Evolutionary conservation across 2,888 invertebrate species (phyloP).

Genomic region (Plebejus anna): DNA sequence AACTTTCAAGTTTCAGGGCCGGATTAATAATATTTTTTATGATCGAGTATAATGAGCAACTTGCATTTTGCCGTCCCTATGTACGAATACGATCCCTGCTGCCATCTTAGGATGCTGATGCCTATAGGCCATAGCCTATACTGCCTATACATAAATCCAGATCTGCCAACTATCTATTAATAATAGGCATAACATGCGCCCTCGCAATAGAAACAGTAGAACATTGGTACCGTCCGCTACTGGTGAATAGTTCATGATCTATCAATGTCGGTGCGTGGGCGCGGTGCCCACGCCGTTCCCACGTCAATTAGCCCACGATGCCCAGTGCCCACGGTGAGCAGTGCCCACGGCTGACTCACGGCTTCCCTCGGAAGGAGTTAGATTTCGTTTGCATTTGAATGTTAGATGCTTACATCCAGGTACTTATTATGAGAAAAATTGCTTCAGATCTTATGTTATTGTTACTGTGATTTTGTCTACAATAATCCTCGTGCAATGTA

Average conservation of each 20-base stretch:
- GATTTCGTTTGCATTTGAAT: neutral
- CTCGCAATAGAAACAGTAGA: neutral
- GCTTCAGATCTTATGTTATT: too few species aligned
- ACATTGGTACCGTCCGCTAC: neutral
- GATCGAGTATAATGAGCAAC: too few species aligned
- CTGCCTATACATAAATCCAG: too few species aligned
- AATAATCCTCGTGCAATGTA: too few species aligned
- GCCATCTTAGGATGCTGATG: too few species aligned
- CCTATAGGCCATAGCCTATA: too few species aligned
- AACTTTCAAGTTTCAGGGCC: neutral
- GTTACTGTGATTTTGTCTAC: too few species aligned
- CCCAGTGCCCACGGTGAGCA: conserved; percentile 37
- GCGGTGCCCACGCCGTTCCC: conserved; percentile 51
- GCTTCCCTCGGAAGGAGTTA: conserved; percentile 30
- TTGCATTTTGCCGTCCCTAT: too few species aligned
- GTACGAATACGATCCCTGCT: too few species aligned
- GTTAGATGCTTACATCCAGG: neutral
- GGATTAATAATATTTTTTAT: too few species aligned
- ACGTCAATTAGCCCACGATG: conserved; percentile 70
- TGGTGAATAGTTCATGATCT: conserved; percentile 28
- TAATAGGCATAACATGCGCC: neutral
- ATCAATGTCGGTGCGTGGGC: conserved; percentile 38
- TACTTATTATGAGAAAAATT: too few species aligned
- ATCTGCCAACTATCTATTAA: neutral
- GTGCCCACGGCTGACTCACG: conserved; percentile 45